These are phyloP conservation scores for Aphidius ervi DNA, from an alignment of 1,140 invertebrate genomes.

Conservation along the genomic window DNA sequence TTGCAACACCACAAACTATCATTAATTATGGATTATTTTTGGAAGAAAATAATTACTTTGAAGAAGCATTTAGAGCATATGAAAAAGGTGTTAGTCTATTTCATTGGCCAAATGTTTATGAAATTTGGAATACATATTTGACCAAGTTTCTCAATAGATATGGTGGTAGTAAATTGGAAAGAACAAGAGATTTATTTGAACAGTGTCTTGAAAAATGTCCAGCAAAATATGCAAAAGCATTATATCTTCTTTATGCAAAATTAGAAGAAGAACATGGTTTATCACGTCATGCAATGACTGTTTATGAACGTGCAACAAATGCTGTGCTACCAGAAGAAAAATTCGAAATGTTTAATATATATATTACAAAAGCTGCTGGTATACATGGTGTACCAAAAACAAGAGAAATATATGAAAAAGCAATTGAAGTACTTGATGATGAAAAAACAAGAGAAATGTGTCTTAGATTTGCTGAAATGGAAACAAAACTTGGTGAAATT, in stretches of 20 bases:
- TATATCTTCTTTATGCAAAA: conserved; percentile 96
- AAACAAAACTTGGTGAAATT: conserved; percentile 96
- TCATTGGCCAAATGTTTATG: conserved; percentile 99
- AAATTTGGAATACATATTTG: conserved; percentile 99
- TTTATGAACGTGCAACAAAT: conserved; percentile 92
- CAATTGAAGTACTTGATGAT: conserved; percentile 90
- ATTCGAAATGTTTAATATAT: conserved; percentile 98
- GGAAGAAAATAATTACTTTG: conserved; percentile 98
- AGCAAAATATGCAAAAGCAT: conserved; percentile 87
- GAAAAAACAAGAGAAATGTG: conserved; percentile 95
- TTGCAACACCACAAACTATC: conserved; percentile 98
- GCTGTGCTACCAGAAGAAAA: conserved; percentile 89
- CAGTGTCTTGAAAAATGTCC: conserved; percentile 97
- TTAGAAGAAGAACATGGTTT: conserved; percentile 97
- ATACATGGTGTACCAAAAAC: conserved; percentile 97
- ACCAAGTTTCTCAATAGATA: conserved; percentile 96
- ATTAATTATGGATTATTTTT: conserved; percentile 97
- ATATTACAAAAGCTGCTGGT: conserved; percentile 96
- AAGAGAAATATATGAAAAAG: conserved; percentile 95
- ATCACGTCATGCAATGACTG: conserved; percentile 94
- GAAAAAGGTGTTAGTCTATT: conserved; percentile 98
- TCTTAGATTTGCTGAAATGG: conserved; percentile 93
- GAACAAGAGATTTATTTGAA: conserved; percentile 96
- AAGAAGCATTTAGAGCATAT: conserved; percentile 98
- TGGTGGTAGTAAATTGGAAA: conserved; percentile 92